A percentile compares a stretch with the other conserved stretches of the same genome.
Evolutionary conservation across 2,113 vertebrate genomes (phyloP).

Genomic region (Tonatia bakeri): DNA sequence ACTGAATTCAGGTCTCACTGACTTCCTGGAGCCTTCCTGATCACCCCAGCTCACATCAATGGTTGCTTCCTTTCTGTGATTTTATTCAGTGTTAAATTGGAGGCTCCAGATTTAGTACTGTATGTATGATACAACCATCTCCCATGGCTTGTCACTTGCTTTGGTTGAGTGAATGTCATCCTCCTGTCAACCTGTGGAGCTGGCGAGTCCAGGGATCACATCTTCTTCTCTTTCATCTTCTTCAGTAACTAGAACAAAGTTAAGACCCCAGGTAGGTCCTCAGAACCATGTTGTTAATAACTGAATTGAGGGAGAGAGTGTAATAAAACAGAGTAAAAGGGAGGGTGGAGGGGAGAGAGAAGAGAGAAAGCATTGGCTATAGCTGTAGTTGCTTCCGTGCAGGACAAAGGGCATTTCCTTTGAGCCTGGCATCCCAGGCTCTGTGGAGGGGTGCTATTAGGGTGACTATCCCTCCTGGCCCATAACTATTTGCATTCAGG

Average conservation of each 20-base stretch:
- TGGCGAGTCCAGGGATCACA: neutral
- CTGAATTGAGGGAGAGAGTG: neutral
- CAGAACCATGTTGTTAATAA: neutral
- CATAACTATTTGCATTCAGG: slow-evolving; percentile 42
- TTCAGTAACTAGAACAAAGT: neutral
- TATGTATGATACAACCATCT: neutral
- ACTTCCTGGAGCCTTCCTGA: neutral
- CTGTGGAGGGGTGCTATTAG: neutral
- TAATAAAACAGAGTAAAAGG: neutral
- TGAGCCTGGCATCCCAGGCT: neutral
- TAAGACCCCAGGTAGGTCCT: neutral
- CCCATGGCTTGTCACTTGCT: neutral
- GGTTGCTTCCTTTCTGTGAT: neutral
- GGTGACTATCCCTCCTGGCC: neutral
- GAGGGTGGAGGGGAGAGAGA: neutral
- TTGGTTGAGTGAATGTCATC: neutral
- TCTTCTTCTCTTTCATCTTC: neutral
- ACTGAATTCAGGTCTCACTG: neutral
- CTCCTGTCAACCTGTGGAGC: neutral
- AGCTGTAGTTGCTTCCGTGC: neutral
- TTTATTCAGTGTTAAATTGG: neutral
- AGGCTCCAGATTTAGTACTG: neutral
- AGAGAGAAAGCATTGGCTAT: neutral
- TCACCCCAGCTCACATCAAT: neutral
- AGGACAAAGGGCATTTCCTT: neutral